Percentiles rank a stretch among this genome's conserved stretches.
Evolutionary conservation across 2,113 vertebrate species (phyloP).

Genomic region (Emydocephalus ijimae): DNA sequence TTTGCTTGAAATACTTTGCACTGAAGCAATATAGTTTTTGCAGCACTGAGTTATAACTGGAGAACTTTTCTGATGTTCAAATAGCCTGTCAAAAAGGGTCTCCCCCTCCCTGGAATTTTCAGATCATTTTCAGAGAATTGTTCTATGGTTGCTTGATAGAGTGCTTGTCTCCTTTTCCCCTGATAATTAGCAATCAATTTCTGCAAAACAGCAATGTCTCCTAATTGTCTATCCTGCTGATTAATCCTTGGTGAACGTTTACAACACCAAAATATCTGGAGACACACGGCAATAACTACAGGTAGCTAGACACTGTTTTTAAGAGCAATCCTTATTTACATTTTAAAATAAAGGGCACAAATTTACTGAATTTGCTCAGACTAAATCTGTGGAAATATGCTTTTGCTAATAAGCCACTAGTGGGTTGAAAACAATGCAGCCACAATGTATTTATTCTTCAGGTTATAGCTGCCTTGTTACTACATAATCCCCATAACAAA

Average conservation of each 20-base stretch:
- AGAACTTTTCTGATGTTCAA: not conserved
- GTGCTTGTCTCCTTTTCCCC: slow-evolving; percentile 32
- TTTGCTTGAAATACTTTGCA: not conserved
- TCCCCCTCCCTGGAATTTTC: slow-evolving; percentile 18
- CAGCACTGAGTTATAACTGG: not conserved
- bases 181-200: slow-evolving; percentile 25
- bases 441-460: slow-evolving; percentile 6
- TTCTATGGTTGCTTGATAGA: slow-evolving; percentile 23
- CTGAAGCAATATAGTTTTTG: slow-evolving; percentile 11
- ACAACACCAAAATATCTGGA: slow-evolving; percentile 45
- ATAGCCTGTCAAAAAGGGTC: not conserved
- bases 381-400: slow-evolving; percentile 43
- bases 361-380: slow-evolving; percentile 44
- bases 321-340: slow-evolving; percentile 54
- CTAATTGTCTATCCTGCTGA: slow-evolving; percentile 39
- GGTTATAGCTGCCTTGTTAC: not conserved
- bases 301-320: slow-evolving; percentile 53
- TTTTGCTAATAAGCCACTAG: slow-evolving; percentile 19
- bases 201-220: slow-evolving; percentile 45
- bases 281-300: slow-evolving; percentile 49
- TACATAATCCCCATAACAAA: not conserved
- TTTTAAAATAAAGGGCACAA: slow-evolving; percentile 52
- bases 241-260: slow-evolving; percentile 49
- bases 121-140: not conserved
- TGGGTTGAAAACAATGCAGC: not conserved